Evolutionary conservation across 2,797 vertebrate species (phyloP).

Genomic region (Pangasius krempfi): DNA sequence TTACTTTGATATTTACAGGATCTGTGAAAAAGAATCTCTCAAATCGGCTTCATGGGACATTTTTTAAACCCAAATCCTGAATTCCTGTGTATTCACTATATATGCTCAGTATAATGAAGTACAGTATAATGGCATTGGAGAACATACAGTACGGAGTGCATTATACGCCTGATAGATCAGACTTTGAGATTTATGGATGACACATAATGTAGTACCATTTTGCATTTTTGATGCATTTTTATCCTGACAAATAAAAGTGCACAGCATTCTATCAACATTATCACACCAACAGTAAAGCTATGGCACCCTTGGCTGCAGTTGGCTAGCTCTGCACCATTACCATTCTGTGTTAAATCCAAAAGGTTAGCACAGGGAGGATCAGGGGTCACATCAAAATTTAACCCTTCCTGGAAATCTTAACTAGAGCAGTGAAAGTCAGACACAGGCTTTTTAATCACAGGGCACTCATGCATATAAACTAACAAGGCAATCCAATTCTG

Average conservation of each 20-base stretch:
- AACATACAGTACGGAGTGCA: not conserved
- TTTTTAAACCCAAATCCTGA: not conserved
- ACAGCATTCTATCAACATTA: not conserved
- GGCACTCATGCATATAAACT: conserved; percentile 10
- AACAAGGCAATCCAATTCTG: conserved; percentile 1
- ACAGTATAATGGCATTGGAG: not conserved
- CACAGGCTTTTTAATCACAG: conserved; percentile 25
- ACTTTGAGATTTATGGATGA: not conserved
- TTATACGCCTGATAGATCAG: not conserved
- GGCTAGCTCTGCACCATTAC: not conserved
- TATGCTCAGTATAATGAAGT: not conserved
- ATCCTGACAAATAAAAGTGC: not conserved
- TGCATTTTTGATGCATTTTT: not conserved
- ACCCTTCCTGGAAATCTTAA: conserved; percentile 5
- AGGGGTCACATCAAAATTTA: not conserved
- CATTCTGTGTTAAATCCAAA: not conserved
- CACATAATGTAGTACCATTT: not conserved
- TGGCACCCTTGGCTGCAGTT: not conserved
- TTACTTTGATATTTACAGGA: not conserved
- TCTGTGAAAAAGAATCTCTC: not conserved
- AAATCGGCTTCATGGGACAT: not conserved
- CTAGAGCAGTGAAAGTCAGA: not conserved
- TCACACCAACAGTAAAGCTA: not conserved
- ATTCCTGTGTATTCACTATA: not conserved
- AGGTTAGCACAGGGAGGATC: not conserved